A percentile compares a stretch with the other conserved stretches of the same genome.
phyloP scores from a whole-genome alignment of 2,797 vertebrate genomes.

The Gallinago stenura region DNA sequence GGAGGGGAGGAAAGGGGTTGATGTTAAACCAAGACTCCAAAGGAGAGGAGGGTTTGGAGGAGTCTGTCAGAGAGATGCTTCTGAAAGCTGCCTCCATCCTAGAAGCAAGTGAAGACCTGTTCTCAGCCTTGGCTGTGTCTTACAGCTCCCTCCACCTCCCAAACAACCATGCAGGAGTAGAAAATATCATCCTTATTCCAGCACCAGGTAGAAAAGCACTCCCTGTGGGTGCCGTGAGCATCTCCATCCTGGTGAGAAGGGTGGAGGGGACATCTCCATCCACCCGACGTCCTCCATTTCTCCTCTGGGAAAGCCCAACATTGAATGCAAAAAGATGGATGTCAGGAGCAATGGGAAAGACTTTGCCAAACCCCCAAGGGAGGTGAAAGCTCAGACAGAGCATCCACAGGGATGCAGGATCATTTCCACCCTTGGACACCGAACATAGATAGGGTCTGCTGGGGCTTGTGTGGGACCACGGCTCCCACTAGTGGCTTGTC shows the following conservation, averaged over 20 bases:
- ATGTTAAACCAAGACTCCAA: neutral
- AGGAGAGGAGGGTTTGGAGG: neutral
- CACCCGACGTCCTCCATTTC: neutral
- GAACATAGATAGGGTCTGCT: neutral
- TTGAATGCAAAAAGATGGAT: neutral
- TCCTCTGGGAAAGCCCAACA: neutral
- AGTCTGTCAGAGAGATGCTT: neutral
- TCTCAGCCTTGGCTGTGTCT: neutral
- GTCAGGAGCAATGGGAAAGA: neutral
- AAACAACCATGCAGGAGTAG: neutral
- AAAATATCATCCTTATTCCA: neutral
- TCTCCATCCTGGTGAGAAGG: neutral
- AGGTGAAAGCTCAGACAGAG: neutral
- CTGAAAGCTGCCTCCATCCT: neutral
- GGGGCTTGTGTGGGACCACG: neutral
- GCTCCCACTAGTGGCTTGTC: constrained; percentile 41
- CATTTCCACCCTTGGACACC: neutral
- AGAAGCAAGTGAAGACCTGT: neutral
- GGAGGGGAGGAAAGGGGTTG: neutral
- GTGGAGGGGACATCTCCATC: neutral
- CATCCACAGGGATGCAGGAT: accelerated
- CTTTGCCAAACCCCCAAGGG: accelerated
- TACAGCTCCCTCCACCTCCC: neutral
- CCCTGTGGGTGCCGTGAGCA: accelerated
- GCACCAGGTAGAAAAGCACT: neutral